phyloP scores from a whole-genome alignment of 2,113 vertebrate species.

The Notothenia rossii region DNA sequence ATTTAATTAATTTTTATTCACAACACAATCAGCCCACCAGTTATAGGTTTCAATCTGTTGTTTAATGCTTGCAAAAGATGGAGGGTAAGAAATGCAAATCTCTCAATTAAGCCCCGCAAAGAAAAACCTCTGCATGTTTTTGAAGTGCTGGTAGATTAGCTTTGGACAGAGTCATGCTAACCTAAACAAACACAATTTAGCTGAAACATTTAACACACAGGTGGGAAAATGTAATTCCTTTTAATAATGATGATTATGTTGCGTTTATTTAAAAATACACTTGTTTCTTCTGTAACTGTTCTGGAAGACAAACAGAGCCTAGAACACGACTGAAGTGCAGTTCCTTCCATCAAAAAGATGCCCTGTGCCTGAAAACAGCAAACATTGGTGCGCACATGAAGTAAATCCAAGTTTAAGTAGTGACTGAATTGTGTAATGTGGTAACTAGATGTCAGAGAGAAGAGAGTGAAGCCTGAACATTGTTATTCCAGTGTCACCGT shows the following conservation, averaged over 20 bases:
- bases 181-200: not conserved
- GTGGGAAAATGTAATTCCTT: not conserved
- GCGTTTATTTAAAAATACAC: too few relatives aligned
- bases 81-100: not conserved
- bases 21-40: not conserved
- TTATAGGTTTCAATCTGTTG: not conserved
- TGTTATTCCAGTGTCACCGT: conserved; percentile 36
- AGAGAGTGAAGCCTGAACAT: not conserved
- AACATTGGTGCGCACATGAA: too few relatives aligned
- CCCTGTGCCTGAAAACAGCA: too few relatives aligned
- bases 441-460: too few relatives aligned
- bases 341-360: too few relatives aligned
- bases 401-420: too few relatives aligned
- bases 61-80: not conserved
- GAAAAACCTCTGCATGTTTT: not conserved
- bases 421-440: too few relatives aligned
- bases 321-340: too few relatives aligned
- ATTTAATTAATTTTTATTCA: too few relatives aligned
- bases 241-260: too few relatives aligned
- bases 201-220: not conserved
- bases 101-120: not conserved
- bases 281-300: not conserved
- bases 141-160: too few relatives aligned
- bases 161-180: not conserved
- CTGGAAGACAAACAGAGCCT: too few relatives aligned